Evolutionary conservation across 1,140 invertebrate genomes (phyloP), one percentile per base, ranked within the genome.

Genomic region (Vollenhovia emeryi): DNA sequence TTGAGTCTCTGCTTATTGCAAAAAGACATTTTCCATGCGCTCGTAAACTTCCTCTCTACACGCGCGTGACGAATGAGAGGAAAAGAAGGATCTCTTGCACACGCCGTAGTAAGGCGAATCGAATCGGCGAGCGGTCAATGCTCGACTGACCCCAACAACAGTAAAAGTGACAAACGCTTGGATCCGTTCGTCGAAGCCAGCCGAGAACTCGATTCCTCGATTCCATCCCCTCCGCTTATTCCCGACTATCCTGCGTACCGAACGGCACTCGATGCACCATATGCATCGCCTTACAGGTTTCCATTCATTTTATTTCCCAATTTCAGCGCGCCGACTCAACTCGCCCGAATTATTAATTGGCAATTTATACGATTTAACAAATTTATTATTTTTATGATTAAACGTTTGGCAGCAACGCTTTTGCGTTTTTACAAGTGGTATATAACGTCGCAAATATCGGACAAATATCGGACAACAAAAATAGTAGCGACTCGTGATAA

Each of bases 121-220:
- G 87, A 90, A 91, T 88, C 87, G 86, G 73, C 84, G 66, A 88
- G 91, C 92, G 93, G 93, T 93, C 92, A 93, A 93, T 93, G 93
- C 92, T 93, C 93, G 92, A 93, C 90, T 93, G 91, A 94, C 93
- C 92, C n/a, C 89, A 91, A 91, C 87, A 93, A 92, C 92, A 94
- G 93, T 94, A 94, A 94, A 94, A 93, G 93, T 94, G 92, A 93
- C 88, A 93, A 87, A 89, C 87, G 89, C 74, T 84, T 75, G 60
- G 30, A 60, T 60, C 71, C 87, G 48, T 57, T 85, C 74, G 66
- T 85, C 85, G 45, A 87, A 87, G 85, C 78, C 73, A 82, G 60
- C 52, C 68, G 69, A 55, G 79, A 85, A 89, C 85, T 75, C 66
- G 74, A 89, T 89, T 86, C 76, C 73, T 88, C 76, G 69, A 59